Base-by-base conservation (phyloP, 2,888 invertebrate species). In the Heliconius cydno region DNA sequence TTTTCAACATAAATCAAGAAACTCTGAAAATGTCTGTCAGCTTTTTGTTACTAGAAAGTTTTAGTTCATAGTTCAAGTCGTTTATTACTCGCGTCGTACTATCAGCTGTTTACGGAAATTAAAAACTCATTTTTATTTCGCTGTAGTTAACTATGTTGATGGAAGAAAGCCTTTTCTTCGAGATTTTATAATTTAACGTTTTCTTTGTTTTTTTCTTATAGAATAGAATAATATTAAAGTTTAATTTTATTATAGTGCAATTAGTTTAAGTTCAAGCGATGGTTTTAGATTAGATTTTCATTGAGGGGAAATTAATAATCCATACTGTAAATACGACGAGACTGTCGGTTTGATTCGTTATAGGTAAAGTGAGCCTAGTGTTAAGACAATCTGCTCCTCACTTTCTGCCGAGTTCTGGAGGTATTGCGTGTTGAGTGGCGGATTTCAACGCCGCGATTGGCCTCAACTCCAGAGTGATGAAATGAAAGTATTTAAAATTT, bases 81-180 rank as follows among this genome's bases (percentile, higher is more conserved):
- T n/a, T 68, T n/a, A 68, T 68, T 38, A n/a, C 68, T 38, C 68
- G 38, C 38, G 22, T n/a, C 34, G 12, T 38, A 38, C 68, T 68
- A 68, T 68, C 67, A 68, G 67, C 67, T 68, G 38, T 22, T 67
- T 68, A 68, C 34, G 68, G 68, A 38, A 38, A 68, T 68, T 68
- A 68, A 68, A 68, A 68, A 38, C 68, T 68, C 68, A 68, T 68
- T 68, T 67, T 38, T 63, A 38, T 13, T 38, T 13, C 22, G 38
- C n/a, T n/a, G 6, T 22, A 22, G 22, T 38, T 67, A 38, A 68
- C 38, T 68, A n/a, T 12, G 68, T 68, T 68, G 34, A n/a, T n/a
- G 12, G n/a, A 68, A n/a, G 12, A 38, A 19, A 68, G 68, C 12
- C 38, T 68, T 38, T 38, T 38, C 68, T 68, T 68, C 12, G 12